Base-by-base conservation (phyloP, 2,113 vertebrate genomes). In the Elaphurus davidianus region DNA sequence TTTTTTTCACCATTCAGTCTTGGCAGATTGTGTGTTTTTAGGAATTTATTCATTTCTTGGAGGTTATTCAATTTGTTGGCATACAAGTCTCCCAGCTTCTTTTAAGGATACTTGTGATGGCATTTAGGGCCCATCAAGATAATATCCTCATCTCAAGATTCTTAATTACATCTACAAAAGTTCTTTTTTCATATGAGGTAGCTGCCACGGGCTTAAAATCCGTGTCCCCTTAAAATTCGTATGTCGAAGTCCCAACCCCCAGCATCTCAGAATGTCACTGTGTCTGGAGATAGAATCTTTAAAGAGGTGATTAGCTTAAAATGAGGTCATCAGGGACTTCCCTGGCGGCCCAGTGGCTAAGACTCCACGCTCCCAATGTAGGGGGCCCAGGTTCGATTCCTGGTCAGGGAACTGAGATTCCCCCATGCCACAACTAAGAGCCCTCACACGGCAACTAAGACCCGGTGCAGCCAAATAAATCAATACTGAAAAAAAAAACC, bases 31-130 rank as follows among this genome's bases (percentile, higher is more conserved):
- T 64, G 4, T 86, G 71, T 94, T 94, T 96, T 36, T 83, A 60
- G 62, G 60, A 97, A 90, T 92, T 87, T 67, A 64, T 90, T 40
- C n/a, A 52, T 90, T 86, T 94, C 64, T 87, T 97, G 59, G 64
- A 57, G 79, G 52, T 90, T 64, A 76, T 59, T 19, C 81, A 67
- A 9, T 43, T 92, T 82, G 88, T 92, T 81, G 94, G 78, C 91
- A 91, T 54, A 83, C 14, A 40, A 0, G 57, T 64, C 59, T 93
- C 81, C 76, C 13, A 82, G 33, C 11, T 87, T 87, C n/a, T 94
- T 45, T 27, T 52, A 59, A 94, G 50, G 52, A 85, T 54, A 43
- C 12, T 43, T 50, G 12, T 21, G 30, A 74, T 47, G 28, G 25
- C 23, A 43, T 59, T 76, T 78, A 54, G 50, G 55, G 15, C 25